A percentile compares a stretch with the other conserved stretches of the same genome.
Conservation (phyloP, 2,888 invertebrate genomes). For the Eilema caniola region DNA sequence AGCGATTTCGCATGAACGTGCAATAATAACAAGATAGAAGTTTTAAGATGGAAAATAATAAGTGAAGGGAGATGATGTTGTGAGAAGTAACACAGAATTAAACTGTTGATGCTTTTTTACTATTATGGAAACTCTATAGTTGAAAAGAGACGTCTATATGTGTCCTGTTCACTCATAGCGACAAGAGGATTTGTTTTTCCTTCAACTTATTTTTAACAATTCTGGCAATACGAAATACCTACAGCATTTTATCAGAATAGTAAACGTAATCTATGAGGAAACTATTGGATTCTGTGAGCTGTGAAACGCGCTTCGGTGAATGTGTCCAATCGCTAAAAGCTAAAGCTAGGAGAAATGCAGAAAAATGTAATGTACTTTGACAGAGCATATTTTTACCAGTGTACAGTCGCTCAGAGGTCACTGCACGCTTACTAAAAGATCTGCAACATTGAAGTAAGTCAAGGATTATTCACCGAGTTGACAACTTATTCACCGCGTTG, state of each 20-base stretch:
- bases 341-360: not conserved
- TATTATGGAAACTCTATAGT: not conserved
- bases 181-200: no score
- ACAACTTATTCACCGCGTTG: no score
- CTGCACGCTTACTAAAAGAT: not conserved
- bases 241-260: not conserved
- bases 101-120: not conserved
- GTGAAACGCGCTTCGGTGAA: constrained; percentile 22
- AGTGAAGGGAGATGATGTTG: not conserved
- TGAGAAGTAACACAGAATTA: constrained; percentile 3
- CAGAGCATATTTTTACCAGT: not conserved
- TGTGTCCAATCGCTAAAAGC: constrained; percentile 18
- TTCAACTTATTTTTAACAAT: not conserved
- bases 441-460: no score
- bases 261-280: not conserved
- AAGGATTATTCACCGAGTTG: no score
- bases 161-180: not conserved
- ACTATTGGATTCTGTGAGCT: constrained; percentile 7
- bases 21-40: constrained; percentile 17
- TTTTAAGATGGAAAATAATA: constrained; percentile 18
- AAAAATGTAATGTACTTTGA: not conserved
- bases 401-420: not conserved
- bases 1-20: constrained; percentile 21
- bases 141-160: not conserved
- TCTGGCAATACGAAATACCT: not conserved